Conservation (phyloP, 2,888 invertebrate species). For the Cremastobaeus sp. region DNA sequence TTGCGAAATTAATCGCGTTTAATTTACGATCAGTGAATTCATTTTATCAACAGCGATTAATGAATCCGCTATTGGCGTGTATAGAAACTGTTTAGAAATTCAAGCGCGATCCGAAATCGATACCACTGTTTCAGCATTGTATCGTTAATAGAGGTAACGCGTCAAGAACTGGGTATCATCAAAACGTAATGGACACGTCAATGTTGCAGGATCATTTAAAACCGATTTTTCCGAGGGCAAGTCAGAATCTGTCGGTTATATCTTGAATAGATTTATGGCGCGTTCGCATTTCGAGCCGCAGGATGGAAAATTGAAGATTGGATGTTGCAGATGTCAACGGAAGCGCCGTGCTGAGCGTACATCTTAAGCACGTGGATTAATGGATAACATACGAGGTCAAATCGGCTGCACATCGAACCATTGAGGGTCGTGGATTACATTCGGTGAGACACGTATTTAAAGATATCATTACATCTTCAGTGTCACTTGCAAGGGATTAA, state of each 20-base stretch:
- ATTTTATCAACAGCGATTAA: too few species aligned
- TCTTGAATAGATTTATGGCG: slow-evolving; percentile 31
- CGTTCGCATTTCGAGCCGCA: slow-evolving; percentile 14
- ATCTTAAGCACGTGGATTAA: slow-evolving; percentile 56
- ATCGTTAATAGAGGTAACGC: background rate
- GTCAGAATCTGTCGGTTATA: background rate
- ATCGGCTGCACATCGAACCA: slow-evolving; percentile 36
- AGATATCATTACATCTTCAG: slow-evolving; percentile 22
- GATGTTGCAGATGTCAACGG: slow-evolving; percentile 35
- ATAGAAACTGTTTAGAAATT: too few species aligned
- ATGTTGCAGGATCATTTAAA: slow-evolving; percentile 14
- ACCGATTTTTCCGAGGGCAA: slow-evolving; percentile 11
- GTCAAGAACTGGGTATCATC: background rate
- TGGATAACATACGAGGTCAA: slow-evolving; percentile 57
- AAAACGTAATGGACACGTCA: slow-evolving; percentile 4
- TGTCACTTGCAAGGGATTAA: background rate
- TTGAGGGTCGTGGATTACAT: slow-evolving; percentile 39
- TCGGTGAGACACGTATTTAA: slow-evolving; percentile 27
- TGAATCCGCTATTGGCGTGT: too few species aligned
- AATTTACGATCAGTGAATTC: too few species aligned
- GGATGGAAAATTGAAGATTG: slow-evolving; percentile 42
- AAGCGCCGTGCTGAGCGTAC: slow-evolving; percentile 35
- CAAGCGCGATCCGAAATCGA: background rate
- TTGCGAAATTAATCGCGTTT: too few species aligned
- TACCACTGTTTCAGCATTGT: background rate